Percentiles rank a stretch among this genome's conserved stretches.
phyloP scores from a whole-genome alignment of 2,797 vertebrate genomes.

The Halcyon leucocephala region DNA sequence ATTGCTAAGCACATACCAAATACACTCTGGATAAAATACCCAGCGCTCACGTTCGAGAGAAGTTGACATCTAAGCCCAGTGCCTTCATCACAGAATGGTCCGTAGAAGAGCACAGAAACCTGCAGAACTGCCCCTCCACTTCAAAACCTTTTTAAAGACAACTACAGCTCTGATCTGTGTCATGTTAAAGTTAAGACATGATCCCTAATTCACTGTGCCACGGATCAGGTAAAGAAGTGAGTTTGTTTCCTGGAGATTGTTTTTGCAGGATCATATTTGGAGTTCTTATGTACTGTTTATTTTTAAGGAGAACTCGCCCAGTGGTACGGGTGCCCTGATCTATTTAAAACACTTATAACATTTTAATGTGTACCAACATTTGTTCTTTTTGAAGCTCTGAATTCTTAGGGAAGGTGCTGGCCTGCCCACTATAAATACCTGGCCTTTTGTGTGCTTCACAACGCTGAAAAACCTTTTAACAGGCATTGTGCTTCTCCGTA shows the following conservation, averaged over 20 bases:
- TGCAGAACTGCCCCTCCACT: background rate
- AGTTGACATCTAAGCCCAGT: background rate
- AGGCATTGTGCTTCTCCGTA: background rate
- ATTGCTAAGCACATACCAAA: constrained; percentile 29
- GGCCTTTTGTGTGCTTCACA: constrained; percentile 11
- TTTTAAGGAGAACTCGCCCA: background rate
- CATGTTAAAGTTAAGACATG: background rate
- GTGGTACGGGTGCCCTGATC: background rate
- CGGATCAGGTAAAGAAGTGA: background rate
- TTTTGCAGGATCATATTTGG: background rate
- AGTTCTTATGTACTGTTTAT: background rate
- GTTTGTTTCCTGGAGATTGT: background rate
- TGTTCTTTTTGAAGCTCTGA: background rate
- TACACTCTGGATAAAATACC: constrained; percentile 10
- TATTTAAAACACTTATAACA: background rate
- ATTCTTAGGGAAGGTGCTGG: background rate
- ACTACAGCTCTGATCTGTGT: background rate
- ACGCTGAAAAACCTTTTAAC: background rate
- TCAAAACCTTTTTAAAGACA: background rate
- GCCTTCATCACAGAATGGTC: background rate
- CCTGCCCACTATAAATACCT: background rate
- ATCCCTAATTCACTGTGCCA: background rate
- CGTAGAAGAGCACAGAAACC: background rate
- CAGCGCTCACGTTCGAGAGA: constrained; percentile 8
- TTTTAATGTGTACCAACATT: background rate